phyloP scores from a whole-genome alignment of 1,140 invertebrate genomes.

The Rhagoletis pomonella region DNA sequence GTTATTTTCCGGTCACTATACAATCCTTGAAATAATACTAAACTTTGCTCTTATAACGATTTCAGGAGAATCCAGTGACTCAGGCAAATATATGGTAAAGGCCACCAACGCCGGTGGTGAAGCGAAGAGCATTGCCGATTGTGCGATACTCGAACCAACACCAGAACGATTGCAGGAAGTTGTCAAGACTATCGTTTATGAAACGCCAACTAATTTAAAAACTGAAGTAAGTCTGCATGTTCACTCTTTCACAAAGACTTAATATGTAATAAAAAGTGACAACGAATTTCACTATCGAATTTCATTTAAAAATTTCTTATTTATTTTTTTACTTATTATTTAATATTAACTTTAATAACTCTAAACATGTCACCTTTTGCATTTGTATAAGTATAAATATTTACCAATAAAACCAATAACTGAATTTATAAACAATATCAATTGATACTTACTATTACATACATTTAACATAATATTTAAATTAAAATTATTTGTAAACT shows the following conservation, averaged over 20 bases:
- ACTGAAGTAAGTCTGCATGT: slow-evolving; percentile 74
- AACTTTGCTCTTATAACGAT: neutral
- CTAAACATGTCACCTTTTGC: slow-evolving; percentile 56
- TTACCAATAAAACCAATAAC: neutral
- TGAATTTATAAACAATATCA: slow-evolving; percentile 55
- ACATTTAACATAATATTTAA: slow-evolving; percentile 12
- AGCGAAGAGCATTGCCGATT: slow-evolving; percentile 85
- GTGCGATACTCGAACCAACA: slow-evolving; percentile 83
- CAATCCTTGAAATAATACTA: too few species aligned
- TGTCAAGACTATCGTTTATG: slow-evolving; percentile 81
- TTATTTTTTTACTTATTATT: neutral
- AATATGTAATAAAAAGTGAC: slow-evolving; percentile 26
- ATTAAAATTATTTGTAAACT: slow-evolving; percentile 66
- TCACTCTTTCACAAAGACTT: slow-evolving; percentile 41
- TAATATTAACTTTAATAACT: slow-evolving; percentile 1
- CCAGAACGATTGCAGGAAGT: slow-evolving; percentile 81
- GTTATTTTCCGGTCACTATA: too few species aligned
- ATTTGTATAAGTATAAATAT: slow-evolving; percentile 47
- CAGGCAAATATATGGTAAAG: slow-evolving; percentile 83
- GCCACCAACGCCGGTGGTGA: slow-evolving; percentile 85
- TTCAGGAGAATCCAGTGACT: slow-evolving; percentile 76
- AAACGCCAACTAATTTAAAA: slow-evolving; percentile 74
- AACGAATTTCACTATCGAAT: slow-evolving; percentile 38
- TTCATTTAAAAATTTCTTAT: neutral
- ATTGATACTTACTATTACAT: slow-evolving; percentile 57